Conservation (phyloP, 2,888 invertebrate species). For the Trissolcus brochymenae region DNA sequence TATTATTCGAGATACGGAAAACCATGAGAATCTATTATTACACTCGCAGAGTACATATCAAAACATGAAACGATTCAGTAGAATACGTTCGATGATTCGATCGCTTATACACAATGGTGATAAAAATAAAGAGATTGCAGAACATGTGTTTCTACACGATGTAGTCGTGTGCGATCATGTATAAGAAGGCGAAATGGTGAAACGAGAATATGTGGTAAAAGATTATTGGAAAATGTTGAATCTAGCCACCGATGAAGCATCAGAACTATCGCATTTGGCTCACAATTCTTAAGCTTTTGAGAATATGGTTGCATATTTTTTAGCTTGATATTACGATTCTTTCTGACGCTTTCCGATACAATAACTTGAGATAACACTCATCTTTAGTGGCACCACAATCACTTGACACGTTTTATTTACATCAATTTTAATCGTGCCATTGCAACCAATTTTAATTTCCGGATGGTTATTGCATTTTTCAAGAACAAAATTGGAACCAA, state of each 20-base stretch:
- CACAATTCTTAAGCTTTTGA: constrained; percentile 27
- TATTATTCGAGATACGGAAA: constrained; percentile 7
- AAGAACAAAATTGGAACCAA: no score
- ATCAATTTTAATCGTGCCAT: not conserved
- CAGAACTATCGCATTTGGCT: constrained; percentile 33
- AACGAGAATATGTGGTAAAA: constrained; percentile 53
- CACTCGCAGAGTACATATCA: constrained; percentile 21
- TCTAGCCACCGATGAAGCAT: constrained; percentile 49
- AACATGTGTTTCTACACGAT: constrained; percentile 48
- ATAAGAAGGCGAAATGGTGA: constrained; percentile 42
- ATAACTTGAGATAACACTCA: constrained; percentile 36
- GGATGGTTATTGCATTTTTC: no score
- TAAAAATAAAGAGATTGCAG: constrained; percentile 50
- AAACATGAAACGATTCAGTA: constrained; percentile 23
- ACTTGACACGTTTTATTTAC: constrained; percentile 8
- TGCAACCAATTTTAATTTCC: no score
- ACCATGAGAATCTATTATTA: constrained; percentile 29
- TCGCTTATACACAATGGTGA: constrained; percentile 45
- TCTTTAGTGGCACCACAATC: not conserved
- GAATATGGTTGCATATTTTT: constrained; percentile 39
- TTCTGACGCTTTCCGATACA: constrained; percentile 27
- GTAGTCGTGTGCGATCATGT: constrained; percentile 41
- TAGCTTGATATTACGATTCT: constrained; percentile 32
- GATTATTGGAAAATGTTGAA: constrained; percentile 59
- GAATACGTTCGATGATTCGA: constrained; percentile 16